phyloP scores from a whole-genome alignment of 35 echinoderm and acorn worm species.

The Chiridota heheva region DNA sequence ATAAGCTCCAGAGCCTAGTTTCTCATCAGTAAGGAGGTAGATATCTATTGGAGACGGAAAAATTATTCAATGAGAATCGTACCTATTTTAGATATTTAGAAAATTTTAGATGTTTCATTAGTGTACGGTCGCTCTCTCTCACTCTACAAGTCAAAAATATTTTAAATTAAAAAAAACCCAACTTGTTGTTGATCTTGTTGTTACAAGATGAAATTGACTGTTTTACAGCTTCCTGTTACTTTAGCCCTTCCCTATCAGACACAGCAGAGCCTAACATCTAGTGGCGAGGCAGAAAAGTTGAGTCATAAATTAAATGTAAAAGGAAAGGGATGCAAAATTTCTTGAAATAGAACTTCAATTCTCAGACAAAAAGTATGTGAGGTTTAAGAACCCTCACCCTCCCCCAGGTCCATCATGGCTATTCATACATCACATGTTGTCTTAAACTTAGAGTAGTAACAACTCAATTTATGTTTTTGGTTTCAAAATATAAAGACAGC shows the following conservation, averaged over 20 bases:
- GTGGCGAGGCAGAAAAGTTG: not conserved
- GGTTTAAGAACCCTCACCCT: not conserved
- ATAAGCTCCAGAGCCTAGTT: conserved; percentile 85
- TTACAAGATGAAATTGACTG: not conserved
- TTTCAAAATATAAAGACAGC: no score
- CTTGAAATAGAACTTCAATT: not conserved
- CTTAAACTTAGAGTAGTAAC: not conserved
- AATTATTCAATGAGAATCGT: not conserved
- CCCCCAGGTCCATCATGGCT: not conserved
- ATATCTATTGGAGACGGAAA: conserved; percentile 62
- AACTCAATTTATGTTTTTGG: no score
- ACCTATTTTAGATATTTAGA: not conserved
- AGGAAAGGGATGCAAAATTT: not conserved
- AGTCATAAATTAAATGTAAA: not conserved
- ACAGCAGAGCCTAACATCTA: not conserved
- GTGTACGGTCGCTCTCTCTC: not conserved
- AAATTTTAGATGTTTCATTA: not conserved
- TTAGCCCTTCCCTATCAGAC: not conserved
- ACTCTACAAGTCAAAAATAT: not conserved
- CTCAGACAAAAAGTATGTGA: not conserved
- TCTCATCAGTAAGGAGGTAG: conserved; percentile 88
- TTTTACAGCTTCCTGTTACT: not conserved
- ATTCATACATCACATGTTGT: not conserved
- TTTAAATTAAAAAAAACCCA: not conserved
- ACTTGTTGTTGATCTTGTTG: not conserved